A percentile compares a stretch with the other conserved stretches of the same genome.
Evolutionary conservation across 2,113 vertebrate genomes (phyloP).

Genomic region (Daboia siamensis): DNA sequence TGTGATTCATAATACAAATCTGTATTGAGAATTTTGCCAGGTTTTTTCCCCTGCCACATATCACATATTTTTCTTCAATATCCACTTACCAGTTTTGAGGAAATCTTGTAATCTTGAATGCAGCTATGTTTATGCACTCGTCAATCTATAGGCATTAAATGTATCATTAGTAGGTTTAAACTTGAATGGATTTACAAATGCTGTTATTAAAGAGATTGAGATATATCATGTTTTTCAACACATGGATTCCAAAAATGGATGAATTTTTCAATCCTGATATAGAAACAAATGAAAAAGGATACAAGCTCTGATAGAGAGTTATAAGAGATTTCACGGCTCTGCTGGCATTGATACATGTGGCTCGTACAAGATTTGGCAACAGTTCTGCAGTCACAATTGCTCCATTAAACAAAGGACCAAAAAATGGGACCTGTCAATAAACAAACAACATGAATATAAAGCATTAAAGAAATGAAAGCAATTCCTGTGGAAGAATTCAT

Average conservation of each 20-base stretch:
- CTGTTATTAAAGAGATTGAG: accelerated
- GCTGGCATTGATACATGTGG: slow-evolving; percentile 98
- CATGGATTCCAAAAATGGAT: not conserved
- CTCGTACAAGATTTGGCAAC: slow-evolving; percentile 91
- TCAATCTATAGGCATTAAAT: not conserved
- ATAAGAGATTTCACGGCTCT: slow-evolving; percentile 95
- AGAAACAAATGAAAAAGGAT: slow-evolving; percentile 79
- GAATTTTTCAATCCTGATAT: not conserved
- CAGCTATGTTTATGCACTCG: not conserved
- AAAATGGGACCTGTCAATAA: slow-evolving; percentile 87
- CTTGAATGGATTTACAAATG: accelerated
- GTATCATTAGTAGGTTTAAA: not conserved
- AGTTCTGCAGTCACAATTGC: slow-evolving; percentile 89
- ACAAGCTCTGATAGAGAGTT: slow-evolving; percentile 98
- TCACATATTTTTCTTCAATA: not conserved
- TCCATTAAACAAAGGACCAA: slow-evolving; percentile 92
- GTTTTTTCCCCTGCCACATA: not conserved
- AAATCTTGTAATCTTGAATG: not conserved
- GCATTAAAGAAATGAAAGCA: not conserved
- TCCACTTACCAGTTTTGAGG: not conserved
- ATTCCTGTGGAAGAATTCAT: not conserved
- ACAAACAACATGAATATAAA: slow-evolving; percentile 1
- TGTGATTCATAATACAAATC: not conserved
- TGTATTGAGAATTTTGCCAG: not conserved
- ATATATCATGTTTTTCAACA: not conserved